phyloP scores from a whole-genome alignment of 2,888 invertebrate genomes.

The Ferrisia virgata region DNA sequence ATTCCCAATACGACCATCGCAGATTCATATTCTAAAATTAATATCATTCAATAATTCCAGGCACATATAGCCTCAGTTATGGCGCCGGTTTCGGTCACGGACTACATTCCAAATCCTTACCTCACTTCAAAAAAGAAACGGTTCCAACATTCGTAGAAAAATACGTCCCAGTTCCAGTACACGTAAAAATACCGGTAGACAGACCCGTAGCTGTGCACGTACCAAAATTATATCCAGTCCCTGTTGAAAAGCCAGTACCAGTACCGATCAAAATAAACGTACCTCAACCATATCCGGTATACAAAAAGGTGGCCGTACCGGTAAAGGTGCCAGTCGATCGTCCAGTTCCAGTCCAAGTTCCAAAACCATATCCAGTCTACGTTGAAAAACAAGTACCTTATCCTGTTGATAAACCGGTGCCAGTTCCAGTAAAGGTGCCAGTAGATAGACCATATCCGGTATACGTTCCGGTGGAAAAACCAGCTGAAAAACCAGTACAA shows the following conservation, averaged over 20 bases:
- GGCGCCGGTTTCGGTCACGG: conserved; percentile 47
- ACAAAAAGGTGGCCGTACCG: conserved; percentile 49
- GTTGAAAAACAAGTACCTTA: conserved; percentile 49
- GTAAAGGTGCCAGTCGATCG: conserved; percentile 50
- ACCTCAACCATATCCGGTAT: conserved; percentile 50
- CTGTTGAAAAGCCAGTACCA: conserved; percentile 49
- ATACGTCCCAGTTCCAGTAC: conserved; percentile 58
- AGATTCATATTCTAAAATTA: too few relatives aligned
- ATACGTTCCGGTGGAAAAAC: conserved; percentile 60
- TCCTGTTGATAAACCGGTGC: conserved; percentile 53
- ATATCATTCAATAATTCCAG: not conserved
- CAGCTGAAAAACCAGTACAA: conserved; percentile 69
- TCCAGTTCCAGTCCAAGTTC: conserved; percentile 49
- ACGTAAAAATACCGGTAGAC: conserved; percentile 64
- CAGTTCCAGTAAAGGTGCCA: conserved; percentile 66
- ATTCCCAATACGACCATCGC: too few relatives aligned
- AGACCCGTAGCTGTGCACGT: conserved; percentile 60
- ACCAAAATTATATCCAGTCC: conserved; percentile 49
- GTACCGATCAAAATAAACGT: conserved; percentile 50
- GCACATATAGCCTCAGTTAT: conserved; percentile 35
- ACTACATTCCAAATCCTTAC: not conserved
- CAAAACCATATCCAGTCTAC: conserved; percentile 50
- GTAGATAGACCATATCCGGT: conserved; percentile 55
- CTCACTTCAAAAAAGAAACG: conserved; percentile 16
- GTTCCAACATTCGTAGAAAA: conserved; percentile 49